phyloP scores from a whole-genome alignment of 2,888 invertebrate genomes.

The Notodonta ziczac region DNA sequence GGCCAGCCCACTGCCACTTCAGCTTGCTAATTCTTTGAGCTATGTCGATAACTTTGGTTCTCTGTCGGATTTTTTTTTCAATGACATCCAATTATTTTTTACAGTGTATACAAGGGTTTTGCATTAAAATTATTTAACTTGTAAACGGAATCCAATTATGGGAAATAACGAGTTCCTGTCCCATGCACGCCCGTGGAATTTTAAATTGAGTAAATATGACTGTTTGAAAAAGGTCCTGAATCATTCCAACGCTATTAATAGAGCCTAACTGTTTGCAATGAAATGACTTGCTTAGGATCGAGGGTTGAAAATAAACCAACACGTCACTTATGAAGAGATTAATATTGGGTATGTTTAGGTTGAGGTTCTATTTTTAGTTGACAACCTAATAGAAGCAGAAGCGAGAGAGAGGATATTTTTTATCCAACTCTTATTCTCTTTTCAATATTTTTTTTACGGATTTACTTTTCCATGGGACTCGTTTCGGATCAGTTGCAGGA shows the following conservation, averaged over 20 bases:
- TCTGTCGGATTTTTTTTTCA: too few species aligned
- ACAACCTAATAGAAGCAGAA: too few species aligned
- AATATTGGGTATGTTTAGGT: too few species aligned
- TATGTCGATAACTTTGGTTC: too few species aligned
- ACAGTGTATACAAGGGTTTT: conserved; percentile 3
- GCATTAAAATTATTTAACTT: conserved; percentile 33
- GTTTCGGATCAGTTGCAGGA: too few species aligned
- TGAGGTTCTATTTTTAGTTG: too few species aligned
- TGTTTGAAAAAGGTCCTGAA: conserved; percentile 25
- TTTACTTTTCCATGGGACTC: too few species aligned
- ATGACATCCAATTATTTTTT: neutral
- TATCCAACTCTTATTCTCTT: too few species aligned
- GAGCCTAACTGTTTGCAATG: conserved; percentile 1
- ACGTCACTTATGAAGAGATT: neutral
- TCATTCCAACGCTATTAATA: conserved; percentile 24
- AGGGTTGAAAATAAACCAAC: neutral
- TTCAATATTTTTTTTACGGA: too few species aligned
- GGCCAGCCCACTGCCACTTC: too few species aligned
- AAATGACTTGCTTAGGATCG: neutral
- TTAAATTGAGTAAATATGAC: conserved; percentile 57
- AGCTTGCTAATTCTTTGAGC: too few species aligned
- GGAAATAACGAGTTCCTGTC: conserved; percentile 55
- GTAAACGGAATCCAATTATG: conserved; percentile 42
- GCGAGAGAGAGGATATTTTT: too few species aligned
- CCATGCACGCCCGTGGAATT: conserved; percentile 54